Evolutionary conservation across 2,797 vertebrate genomes (phyloP).

Genomic region (Chelon auratus): DNA sequence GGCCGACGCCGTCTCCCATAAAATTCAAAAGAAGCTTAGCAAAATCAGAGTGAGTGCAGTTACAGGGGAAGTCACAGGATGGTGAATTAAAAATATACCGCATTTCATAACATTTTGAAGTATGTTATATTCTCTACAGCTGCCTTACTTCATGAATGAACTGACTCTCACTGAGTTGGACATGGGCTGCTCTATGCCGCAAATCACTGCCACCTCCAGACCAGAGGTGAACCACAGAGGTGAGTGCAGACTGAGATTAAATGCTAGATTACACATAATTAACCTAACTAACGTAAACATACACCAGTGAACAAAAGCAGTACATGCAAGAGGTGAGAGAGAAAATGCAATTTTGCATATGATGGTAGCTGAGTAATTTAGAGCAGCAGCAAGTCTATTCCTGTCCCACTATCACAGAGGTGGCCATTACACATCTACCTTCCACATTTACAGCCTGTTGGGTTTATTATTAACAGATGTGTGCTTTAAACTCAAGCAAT

Average conservation of each 20-base stretch:
- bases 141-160: constrained; percentile 94
- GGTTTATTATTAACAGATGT: not conserved
- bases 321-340: constrained; percentile 6
- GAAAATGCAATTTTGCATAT: constrained; percentile 29
- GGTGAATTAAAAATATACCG: not conserved
- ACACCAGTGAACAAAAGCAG: constrained; percentile 5
- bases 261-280: not conserved
- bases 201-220: constrained; percentile 81
- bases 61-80: not conserved
- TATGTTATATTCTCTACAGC: constrained; percentile 68
- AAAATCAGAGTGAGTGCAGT: constrained; percentile 88
- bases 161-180: constrained; percentile 90
- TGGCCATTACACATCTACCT: constrained; percentile 30
- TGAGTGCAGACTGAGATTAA: constrained; percentile 53
- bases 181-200: constrained; percentile 90
- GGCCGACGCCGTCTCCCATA: constrained; percentile 86
- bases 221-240: constrained; percentile 88
- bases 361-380: constrained; percentile 48
- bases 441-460: constrained; percentile 36
- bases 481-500: constrained; percentile 43
- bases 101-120: not conserved
- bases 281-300: not conserved
- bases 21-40: constrained; percentile 93
- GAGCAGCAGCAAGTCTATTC: constrained; percentile 55
- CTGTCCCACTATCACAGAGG: constrained; percentile 66